Evolutionary conservation across 2,888 invertebrate genomes (phyloP).

Genomic region (Diarsia dahlii): DNA sequence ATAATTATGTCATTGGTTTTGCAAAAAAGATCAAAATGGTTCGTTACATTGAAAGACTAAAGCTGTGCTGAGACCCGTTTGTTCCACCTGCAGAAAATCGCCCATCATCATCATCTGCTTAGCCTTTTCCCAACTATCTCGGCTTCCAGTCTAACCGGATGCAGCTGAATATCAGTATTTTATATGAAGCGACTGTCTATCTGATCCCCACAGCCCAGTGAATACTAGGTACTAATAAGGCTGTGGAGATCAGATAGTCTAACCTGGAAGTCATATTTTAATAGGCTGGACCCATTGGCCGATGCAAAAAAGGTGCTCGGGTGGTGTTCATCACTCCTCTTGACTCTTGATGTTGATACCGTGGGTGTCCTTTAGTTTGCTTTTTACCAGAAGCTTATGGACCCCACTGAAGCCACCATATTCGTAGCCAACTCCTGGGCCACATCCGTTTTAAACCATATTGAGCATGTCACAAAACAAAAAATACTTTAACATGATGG

Average conservation of each 20-base stretch:
- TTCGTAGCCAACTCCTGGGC: not conserved
- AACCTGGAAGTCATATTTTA: not conserved
- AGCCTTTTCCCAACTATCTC: too few relatives aligned
- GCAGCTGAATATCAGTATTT: too few relatives aligned
- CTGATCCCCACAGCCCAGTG: too few relatives aligned
- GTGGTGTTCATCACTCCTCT: not conserved
- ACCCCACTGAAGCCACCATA: not conserved
- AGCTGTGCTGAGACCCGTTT: not conserved
- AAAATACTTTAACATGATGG: too few relatives aligned
- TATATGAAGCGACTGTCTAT: too few relatives aligned
- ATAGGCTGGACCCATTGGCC: not conserved
- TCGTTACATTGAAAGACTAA: not conserved
- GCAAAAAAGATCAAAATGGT: not conserved
- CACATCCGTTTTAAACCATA: not conserved
- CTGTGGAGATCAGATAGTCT: too few relatives aligned
- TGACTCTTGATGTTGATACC: not conserved
- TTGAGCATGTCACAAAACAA: not conserved
- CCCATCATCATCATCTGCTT: too few relatives aligned
- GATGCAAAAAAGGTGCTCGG: not conserved
- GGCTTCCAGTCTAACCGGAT: too few relatives aligned
- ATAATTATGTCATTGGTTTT: not conserved
- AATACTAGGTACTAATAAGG: too few relatives aligned
- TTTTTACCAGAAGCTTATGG: not conserved
- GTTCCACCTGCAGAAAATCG: not conserved
- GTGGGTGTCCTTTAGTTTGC: not conserved